A percentile compares a stretch with the other conserved stretches of the same genome.
These are phyloP conservation scores for Nicator chloris DNA, from an alignment of 2,113 vertebrate genomes.

Conservation along the genomic window DNA sequence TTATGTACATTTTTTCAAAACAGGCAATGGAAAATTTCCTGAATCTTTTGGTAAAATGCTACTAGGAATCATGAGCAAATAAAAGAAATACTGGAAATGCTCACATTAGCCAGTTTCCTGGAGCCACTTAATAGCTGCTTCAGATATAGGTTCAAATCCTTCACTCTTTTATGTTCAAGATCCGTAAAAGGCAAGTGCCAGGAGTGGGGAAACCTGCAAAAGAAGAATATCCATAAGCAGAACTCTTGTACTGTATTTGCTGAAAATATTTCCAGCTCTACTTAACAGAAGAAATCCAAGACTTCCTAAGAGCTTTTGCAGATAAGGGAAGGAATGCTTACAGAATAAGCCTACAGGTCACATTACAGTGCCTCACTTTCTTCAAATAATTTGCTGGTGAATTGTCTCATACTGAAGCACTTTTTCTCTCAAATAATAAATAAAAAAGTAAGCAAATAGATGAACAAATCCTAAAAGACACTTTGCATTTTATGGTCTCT, in stretches of 20 bases:
- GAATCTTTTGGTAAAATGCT: background rate
- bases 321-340: background rate
- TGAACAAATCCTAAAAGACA: background rate
- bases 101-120: constrained; percentile 58
- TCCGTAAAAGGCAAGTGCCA: constrained; percentile 71
- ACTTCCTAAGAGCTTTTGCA: background rate
- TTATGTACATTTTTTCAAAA: background rate
- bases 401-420: background rate
- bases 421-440: background rate
- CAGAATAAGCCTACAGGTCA: background rate
- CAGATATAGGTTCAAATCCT: constrained; percentile 80
- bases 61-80: background rate
- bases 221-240: background rate
- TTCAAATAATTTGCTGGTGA: background rate
- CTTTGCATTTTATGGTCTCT: background rate
- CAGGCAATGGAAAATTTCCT: background rate
- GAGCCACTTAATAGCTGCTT: constrained; percentile 78
- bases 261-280: background rate
- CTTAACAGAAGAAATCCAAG: background rate
- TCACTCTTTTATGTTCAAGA: constrained; percentile 71
- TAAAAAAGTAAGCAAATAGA: background rate
- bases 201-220: constrained; percentile 80
- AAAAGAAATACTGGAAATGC: background rate
- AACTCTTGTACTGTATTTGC: background rate
- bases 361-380: background rate